Conservation (phyloP, 2,113 vertebrate species). For the Myiopsitta monachus region DNA sequence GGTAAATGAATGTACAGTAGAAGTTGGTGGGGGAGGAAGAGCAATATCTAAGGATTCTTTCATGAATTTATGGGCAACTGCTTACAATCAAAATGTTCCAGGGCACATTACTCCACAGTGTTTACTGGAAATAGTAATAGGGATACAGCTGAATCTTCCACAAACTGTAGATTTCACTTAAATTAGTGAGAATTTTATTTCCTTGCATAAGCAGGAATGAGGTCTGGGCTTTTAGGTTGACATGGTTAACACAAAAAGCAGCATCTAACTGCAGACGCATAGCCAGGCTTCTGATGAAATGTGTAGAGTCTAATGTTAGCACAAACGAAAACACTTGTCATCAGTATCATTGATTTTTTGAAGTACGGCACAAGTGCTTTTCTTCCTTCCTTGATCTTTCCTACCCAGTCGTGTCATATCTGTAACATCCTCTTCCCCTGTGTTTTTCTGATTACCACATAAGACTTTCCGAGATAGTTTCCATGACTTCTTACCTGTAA, state of each 20-base stretch:
- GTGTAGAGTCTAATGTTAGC: neutral
- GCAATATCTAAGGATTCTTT: neutral
- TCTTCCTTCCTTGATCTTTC: constrained; percentile 23
- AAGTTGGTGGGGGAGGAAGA: neutral
- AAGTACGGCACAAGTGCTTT: neutral
- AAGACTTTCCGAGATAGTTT: neutral
- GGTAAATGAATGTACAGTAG: neutral
- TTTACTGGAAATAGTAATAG: neutral
- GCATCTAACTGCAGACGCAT: neutral
- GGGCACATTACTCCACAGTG: neutral
- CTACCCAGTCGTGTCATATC: neutral
- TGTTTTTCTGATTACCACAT: neutral
- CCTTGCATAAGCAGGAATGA: neutral
- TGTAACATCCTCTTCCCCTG: neutral
- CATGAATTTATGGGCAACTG: neutral
- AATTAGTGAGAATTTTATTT: neutral
- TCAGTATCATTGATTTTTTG: neutral
- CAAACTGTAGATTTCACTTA: neutral
- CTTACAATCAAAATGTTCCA: neutral
- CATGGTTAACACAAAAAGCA: neutral
- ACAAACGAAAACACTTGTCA: constrained; percentile 12
- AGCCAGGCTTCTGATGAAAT: neutral
- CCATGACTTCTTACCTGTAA: neutral
- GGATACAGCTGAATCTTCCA: neutral
- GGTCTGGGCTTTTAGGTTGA: neutral